A percentile compares a stretch with the other conserved stretches of the same genome.
Evolutionary conservation across 2,888 invertebrate species (phyloP).

Genomic region (Aromia moschata): DNA sequence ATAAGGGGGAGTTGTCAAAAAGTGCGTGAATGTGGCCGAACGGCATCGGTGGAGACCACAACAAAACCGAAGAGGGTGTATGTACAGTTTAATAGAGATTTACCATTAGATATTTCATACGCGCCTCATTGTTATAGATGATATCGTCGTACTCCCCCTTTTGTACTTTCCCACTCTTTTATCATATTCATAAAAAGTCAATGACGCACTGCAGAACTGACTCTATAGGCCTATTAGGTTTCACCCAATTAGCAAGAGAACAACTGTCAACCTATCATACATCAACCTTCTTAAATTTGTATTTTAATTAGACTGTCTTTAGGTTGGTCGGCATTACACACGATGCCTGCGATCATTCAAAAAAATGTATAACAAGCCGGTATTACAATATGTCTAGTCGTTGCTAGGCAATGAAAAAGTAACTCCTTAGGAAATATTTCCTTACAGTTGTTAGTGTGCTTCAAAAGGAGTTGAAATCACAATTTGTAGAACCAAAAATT

Average conservation of each 20-base stretch:
- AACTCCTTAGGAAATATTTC: no score
- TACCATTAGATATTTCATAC: slow-evolving; percentile 53
- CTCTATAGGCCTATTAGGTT: slow-evolving; percentile 44
- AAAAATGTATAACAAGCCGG: no score
- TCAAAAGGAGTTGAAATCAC: no score
- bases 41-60: slow-evolving; percentile 42
- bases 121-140: slow-evolving; percentile 51
- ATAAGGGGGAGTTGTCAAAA: slow-evolving; percentile 36
- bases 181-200: slow-evolving; percentile 48
- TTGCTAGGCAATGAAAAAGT: no score
- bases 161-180: slow-evolving; percentile 39
- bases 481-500: no score
- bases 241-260: slow-evolving; percentile 48
- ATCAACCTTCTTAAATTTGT: slow-evolving; percentile 39
- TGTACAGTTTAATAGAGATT: slow-evolving; percentile 53
- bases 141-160: slow-evolving; percentile 39
- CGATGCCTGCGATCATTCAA: no score
- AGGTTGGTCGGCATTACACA: no score
- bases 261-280: slow-evolving; percentile 43
- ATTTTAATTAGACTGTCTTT: slow-evolving; percentile 38
- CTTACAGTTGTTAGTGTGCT: no score
- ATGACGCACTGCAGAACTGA: slow-evolving; percentile 39
- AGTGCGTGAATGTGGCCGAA: slow-evolving; percentile 41
- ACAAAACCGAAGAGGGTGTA: slow-evolving; percentile 47
- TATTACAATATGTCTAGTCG: no score